Base-by-base conservation (phyloP, 23 tunicate species). In the Diplosoma virens region DNA sequence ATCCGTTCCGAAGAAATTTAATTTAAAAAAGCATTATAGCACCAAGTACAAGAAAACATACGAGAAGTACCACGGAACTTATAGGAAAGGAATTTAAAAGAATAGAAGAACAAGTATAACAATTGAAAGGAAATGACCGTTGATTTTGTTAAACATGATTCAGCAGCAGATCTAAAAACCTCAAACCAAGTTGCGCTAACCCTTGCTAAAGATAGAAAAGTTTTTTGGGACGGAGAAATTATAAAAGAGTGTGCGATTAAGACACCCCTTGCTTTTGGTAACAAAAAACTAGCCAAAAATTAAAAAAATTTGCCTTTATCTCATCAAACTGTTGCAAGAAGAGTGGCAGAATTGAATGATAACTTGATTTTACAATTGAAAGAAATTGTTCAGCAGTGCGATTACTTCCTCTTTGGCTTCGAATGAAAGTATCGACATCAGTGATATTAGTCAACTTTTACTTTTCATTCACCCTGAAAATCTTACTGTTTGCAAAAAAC, bases 31-130 rank as follows among this genome's bases (percentile, higher is more conserved):
- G n/a, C 73, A 66, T 66, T 66, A 66, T 25, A 27, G 22, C 73
- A 66, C 73, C 73, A 66, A 16, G 22, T 41, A 66, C 30, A 16
- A 66, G 73, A 1, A 66, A 66, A 30, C 28, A 66, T 66, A 30
- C 41, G 73, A 41, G 21, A n/a, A 66, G 11, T 66, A 66, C 73
- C 37, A 66, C 41, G 73, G 41, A 31, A 66, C 73, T 66, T 66
- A 37, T 66, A 32, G 73, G 73, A 22, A 66, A 27, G 41, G 17
- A 66, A 26, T 66, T 66, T 0, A 22, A 66, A 66, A 66, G 0
- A 66, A 30, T 33, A 11, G 22, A 66, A 66, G 73, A 18, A 18
- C 0, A 66, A 66, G 17, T 66, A 31, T 33, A 16, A 5, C 37
- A 32, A 65, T 16, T 47, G 28, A 65, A 65, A 65, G 23, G 28